phyloP scores from a whole-genome alignment of 1,140 invertebrate genomes.

The Pseudomyrmex concolor region DNA sequence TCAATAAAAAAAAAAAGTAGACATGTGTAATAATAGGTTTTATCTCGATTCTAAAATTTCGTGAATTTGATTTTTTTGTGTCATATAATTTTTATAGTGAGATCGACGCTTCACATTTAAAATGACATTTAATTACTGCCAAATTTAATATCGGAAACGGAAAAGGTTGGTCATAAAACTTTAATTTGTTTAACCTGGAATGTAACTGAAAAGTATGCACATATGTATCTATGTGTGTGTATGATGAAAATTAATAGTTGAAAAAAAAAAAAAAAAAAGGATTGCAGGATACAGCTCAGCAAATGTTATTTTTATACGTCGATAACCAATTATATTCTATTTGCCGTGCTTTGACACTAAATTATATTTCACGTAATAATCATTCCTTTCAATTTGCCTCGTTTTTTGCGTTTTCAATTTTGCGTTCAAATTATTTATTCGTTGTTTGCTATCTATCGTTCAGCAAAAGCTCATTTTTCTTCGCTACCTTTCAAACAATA shows the following conservation, averaged over 20 bases:
- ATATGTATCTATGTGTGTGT: not conserved
- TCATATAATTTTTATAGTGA: no score
- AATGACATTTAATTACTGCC: not conserved
- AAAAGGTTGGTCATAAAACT: not conserved
- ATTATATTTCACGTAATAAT: slow-evolving; percentile 65
- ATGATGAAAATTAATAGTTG: slow-evolving; percentile 15
- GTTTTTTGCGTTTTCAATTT: slow-evolving; percentile 30
- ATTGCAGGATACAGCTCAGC: not conserved
- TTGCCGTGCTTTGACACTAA: slow-evolving; percentile 42
- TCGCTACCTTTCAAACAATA: not conserved
- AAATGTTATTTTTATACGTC: slow-evolving; percentile 44
- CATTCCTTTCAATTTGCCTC: slow-evolving; percentile 19
- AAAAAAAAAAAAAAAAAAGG: not conserved
- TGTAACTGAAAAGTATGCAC: not conserved
- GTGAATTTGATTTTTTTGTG: no score
- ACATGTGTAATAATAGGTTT: not conserved
- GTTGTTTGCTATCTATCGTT: not conserved
- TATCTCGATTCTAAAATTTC: not conserved
- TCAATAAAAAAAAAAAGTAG: not conserved
- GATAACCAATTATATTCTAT: slow-evolving; percentile 36
- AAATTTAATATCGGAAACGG: not conserved
- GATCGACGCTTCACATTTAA: not conserved
- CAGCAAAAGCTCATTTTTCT: not conserved
- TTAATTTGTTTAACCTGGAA: not conserved
- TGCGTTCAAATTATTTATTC: slow-evolving; percentile 59